These are phyloP conservation scores for Crocallis elinguaria DNA, from an alignment of 2,888 invertebrate genomes.

Conservation along the genomic window DNA sequence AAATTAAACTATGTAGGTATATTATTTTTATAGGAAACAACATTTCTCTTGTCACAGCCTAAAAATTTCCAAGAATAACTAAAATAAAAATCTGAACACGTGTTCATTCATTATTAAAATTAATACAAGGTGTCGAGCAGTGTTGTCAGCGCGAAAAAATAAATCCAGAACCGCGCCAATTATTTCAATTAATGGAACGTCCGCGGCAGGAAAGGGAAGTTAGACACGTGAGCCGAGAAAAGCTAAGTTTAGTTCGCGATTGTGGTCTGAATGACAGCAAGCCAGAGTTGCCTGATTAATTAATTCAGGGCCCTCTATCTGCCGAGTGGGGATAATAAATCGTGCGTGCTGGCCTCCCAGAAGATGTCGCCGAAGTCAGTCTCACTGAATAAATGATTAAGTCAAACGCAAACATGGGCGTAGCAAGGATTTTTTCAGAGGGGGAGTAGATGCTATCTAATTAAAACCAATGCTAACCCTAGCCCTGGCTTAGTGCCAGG, in stretches of 20 bases:
- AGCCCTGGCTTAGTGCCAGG: too few relatives aligned
- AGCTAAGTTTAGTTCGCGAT: conserved; percentile 72
- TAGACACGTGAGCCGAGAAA: conserved; percentile 49
- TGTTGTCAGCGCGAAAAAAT: conserved; percentile 76
- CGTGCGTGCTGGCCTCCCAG: conserved; percentile 78
- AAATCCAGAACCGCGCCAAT: conserved; percentile 73
- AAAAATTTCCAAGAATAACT: conserved; percentile 8
- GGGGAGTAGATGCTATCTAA: background rate
- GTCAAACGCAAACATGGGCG: conserved; percentile 63
- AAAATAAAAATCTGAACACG: conserved; percentile 19
- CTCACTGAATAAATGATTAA: conserved; percentile 78
- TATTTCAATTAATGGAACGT: conserved; percentile 82
- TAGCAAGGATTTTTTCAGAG: conserved; percentile 4
- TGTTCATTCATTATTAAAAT: conserved; percentile 50
- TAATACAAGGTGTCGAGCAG: conserved; percentile 54
- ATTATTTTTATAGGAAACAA: background rate
- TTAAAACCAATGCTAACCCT: too few relatives aligned
- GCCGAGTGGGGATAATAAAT: conserved; percentile 77
- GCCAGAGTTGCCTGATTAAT: conserved; percentile 72
- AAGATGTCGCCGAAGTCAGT: conserved; percentile 76
- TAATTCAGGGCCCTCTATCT: conserved; percentile 74
- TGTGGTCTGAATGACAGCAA: conserved; percentile 79
- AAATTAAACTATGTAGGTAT: too few relatives aligned
- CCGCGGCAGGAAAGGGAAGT: conserved; percentile 81
- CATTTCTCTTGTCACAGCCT: background rate